A percentile compares a stretch with the other conserved stretches of the same genome.
Conservation (phyloP, 37 sponge, comb jelly and placozoan genomes). For the Haliclona indistincta region DNA sequence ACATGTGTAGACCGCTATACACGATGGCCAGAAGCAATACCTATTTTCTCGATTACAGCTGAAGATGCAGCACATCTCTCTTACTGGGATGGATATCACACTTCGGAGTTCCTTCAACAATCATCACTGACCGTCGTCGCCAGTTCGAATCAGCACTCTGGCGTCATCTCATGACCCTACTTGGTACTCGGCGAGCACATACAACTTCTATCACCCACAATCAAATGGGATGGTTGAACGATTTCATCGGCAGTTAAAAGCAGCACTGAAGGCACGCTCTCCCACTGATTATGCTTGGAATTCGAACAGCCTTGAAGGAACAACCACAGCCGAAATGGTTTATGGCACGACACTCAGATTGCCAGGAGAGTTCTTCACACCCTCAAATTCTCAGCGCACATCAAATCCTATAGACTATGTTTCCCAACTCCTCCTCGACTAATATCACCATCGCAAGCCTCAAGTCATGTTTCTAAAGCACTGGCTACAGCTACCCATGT, state of each 20-base stretch:
- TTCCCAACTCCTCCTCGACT: conserved; percentile 29
- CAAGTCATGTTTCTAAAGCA: conserved; percentile 14
- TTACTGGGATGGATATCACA: too few species aligned
- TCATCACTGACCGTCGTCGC: conserved; percentile 63
- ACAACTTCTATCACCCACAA: conserved; percentile 63
- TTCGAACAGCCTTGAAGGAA: conserved; percentile 56
- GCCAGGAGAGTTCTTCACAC: conserved; percentile 70
- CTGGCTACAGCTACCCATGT: conserved; percentile 52
- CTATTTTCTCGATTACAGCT: conserved; percentile 49
- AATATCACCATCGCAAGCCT: conserved; percentile 6
- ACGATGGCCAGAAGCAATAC: conserved; percentile 58
- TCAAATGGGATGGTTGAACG: conserved; percentile 68
- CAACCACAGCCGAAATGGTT: conserved; percentile 64
- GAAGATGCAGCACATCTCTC: conserved; percentile 29
- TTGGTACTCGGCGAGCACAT: conserved; percentile 32
- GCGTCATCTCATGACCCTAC: conserved; percentile 13
- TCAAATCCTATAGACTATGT: conserved; percentile 28
- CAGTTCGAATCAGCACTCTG: conserved; percentile 69
- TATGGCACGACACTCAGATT: conserved; percentile 70
- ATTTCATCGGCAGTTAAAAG: conserved; percentile 60
- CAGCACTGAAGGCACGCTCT: conserved; percentile 56
- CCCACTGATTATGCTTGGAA: conserved; percentile 63
- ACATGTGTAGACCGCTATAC: conserved; percentile 57
- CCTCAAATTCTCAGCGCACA: conserved; percentile 20
- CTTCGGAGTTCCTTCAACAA: conserved; percentile 71